These are phyloP conservation scores for Cheilosia soror DNA, from an alignment of 2,888 invertebrate species.

Conservation along the genomic window DNA sequence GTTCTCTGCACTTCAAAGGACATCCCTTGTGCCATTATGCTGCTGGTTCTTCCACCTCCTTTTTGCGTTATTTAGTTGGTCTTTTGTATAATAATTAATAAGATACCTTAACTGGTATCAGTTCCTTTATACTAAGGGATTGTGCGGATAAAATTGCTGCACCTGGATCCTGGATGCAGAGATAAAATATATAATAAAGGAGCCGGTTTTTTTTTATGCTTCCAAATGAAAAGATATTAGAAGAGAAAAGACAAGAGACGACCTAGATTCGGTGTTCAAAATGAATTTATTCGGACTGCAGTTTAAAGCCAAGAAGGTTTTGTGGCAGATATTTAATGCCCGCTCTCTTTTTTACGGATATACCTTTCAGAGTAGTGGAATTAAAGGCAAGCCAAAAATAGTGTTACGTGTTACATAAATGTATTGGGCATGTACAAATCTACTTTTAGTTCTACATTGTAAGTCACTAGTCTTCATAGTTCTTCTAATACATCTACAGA, in stretches of 20 bases:
- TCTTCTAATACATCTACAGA: too few species aligned
- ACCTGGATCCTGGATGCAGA: constrained; percentile 59
- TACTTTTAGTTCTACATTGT: too few species aligned
- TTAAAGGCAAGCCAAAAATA: not conserved
- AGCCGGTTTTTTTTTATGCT: constrained; percentile 6
- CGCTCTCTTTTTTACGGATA: not conserved
- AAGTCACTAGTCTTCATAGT: too few species aligned
- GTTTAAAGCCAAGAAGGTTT: constrained; percentile 8
- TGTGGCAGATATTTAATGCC: constrained; percentile 3
- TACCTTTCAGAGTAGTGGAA: not conserved
- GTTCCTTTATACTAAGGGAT: constrained; percentile 53
- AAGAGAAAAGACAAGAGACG: not conserved
- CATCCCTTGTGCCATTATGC: constrained; percentile 57
- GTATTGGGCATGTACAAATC: too few species aligned
- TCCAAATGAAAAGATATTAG: constrained; percentile 46
- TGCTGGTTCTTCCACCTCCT: constrained; percentile 32
- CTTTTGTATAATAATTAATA: constrained; percentile 74
- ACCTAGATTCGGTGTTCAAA: constrained; percentile 46
- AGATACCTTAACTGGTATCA: constrained; percentile 67
- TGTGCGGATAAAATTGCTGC: constrained; percentile 62
- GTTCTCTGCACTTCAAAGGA: constrained; percentile 54
- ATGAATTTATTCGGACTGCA: constrained; percentile 27
- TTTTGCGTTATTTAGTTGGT: constrained; percentile 50
- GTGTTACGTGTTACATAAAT: too few species aligned
- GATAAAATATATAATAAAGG: constrained; percentile 50